Conservation (phyloP, 2,113 vertebrate species). For the Saccopteryx leptura region DNA sequence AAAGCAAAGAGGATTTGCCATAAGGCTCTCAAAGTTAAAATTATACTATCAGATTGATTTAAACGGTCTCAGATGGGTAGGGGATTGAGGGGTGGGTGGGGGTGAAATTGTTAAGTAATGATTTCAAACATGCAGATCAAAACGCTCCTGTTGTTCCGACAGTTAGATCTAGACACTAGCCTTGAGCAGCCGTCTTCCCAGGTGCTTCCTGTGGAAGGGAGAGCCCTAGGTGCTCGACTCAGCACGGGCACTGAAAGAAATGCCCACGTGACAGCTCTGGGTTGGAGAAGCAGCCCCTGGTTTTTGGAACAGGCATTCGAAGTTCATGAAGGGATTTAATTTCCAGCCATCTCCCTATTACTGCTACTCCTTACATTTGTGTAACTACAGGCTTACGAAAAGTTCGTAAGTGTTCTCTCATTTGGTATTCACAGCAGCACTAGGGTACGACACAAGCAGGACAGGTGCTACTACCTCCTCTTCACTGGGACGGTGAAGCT, state of each 20-base stretch:
- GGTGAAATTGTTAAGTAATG: background rate
- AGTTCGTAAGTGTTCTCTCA: background rate
- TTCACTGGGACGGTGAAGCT: constrained; percentile 8
- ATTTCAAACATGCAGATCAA: background rate
- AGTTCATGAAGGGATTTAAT: background rate
- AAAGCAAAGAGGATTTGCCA: constrained; percentile 31
- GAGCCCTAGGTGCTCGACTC: background rate
- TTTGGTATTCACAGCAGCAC: too few species aligned
- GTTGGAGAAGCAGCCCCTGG: background rate
- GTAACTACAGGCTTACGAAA: background rate
- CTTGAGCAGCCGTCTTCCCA: constrained; percentile 1
- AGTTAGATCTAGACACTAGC: background rate
- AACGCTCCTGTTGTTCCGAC: background rate
- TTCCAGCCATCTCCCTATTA: background rate
- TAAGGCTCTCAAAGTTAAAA: constrained; percentile 39
- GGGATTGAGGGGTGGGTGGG: background rate
- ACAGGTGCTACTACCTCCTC: background rate
- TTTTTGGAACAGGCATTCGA: background rate
- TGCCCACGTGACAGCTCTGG: too few species aligned
- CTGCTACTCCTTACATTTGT: background rate
- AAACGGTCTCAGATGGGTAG: background rate
- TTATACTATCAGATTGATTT: background rate
- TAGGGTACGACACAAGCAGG: background rate
- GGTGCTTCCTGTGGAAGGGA: background rate
- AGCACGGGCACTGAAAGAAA: background rate